These are phyloP conservation scores for Esperia sulphurella DNA, from an alignment of 2,888 invertebrate species.

Conservation along the genomic window DNA sequence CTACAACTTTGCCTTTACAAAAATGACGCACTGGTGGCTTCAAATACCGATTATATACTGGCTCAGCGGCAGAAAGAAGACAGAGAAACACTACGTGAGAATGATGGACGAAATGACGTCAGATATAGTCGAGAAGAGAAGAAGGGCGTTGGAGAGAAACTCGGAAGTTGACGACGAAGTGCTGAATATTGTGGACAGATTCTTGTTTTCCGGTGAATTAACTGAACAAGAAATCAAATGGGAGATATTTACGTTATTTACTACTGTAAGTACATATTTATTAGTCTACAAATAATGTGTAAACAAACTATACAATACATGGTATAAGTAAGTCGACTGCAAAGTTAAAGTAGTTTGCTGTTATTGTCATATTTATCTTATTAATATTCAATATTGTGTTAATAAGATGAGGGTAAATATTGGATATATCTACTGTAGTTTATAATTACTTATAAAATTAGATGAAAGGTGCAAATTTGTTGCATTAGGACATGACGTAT, in stretches of 20 bases:
- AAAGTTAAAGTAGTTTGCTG: too few species aligned
- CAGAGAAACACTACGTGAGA: constrained; percentile 27
- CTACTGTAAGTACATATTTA: constrained; percentile 45
- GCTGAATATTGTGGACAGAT: constrained; percentile 49
- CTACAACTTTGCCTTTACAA: constrained; percentile 44
- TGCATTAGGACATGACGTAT: too few species aligned
- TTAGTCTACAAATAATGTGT: not conserved
- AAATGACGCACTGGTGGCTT: constrained; percentile 60
- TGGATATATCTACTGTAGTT: too few species aligned
- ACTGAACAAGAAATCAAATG: constrained; percentile 41
- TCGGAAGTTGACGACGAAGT: constrained; percentile 24
- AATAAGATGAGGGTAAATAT: too few species aligned
- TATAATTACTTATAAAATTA: too few species aligned
- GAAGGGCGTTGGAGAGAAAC: constrained; percentile 22
- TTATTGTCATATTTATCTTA: too few species aligned
- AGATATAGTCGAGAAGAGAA: constrained; percentile 42
- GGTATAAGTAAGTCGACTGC: too few species aligned
- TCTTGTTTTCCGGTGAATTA: constrained; percentile 43
- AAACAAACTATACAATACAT: too few species aligned
- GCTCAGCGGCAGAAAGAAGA: constrained; percentile 33
- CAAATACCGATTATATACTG: constrained; percentile 51
- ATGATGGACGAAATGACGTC: constrained; percentile 33
- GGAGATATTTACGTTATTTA: constrained; percentile 51
- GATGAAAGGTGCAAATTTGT: too few species aligned
- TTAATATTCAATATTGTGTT: too few species aligned